Evolutionary conservation across 2,797 vertebrate species (phyloP).

Genomic region (Crypturellus tataupa): DNA sequence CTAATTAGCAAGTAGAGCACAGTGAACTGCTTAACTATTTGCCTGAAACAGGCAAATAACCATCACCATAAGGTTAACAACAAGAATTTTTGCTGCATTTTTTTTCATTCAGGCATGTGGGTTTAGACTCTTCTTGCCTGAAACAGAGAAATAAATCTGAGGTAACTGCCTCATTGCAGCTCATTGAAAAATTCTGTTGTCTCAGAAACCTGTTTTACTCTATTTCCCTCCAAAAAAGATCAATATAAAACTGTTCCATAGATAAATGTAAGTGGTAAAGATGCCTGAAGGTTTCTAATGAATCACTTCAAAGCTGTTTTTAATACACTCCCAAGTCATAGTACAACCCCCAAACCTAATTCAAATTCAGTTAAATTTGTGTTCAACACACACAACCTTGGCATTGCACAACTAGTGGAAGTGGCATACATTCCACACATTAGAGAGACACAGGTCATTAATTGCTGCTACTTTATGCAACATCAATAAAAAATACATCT

Average conservation of each 20-base stretch:
- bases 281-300: neutral
- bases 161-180: neutral
- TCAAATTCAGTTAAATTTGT: conserved; percentile 21
- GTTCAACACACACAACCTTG: neutral
- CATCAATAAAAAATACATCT: neutral
- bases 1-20: neutral
- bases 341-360: conserved; percentile 11
- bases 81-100: neutral
- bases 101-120: neutral
- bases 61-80: neutral
- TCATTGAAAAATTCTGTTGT: neutral
- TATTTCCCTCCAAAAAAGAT: neutral
- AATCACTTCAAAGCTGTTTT: conserved; percentile 37
- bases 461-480: neutral
- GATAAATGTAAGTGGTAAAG: conserved; percentile 41
- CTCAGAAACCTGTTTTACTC: neutral
- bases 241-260: conserved; percentile 9
- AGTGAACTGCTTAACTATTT: neutral
- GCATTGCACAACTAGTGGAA: neutral
- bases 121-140: neutral
- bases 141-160: neutral
- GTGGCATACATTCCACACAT: neutral
- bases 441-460: neutral
- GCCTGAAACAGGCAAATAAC: neutral
- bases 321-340: conserved; percentile 20